These are phyloP conservation scores for Manduca sexta DNA, from an alignment of 1,140 invertebrate genomes.

Conservation along the genomic window DNA sequence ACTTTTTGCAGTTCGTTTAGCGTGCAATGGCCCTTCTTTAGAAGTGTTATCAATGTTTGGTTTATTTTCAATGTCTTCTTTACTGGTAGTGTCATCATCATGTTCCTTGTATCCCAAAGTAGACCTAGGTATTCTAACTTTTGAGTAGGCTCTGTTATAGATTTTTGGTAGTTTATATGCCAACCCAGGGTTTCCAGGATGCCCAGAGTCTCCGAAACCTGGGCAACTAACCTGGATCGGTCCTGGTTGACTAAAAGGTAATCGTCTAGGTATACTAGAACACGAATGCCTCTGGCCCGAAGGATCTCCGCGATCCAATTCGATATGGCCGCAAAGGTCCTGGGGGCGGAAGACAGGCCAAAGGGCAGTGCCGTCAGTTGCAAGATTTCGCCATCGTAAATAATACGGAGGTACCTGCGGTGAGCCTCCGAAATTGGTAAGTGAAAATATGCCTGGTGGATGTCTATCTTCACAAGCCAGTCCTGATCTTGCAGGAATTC, in stretches of 20 bases:
- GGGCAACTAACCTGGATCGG: constrained; percentile 3
- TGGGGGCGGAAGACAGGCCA: constrained; percentile 10
- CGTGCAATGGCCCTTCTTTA: too few relatives aligned
- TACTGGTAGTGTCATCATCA: too few relatives aligned
- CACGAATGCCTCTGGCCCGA: constrained; percentile 14
- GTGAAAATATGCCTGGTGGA: too few relatives aligned
- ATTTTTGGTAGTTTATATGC: constrained; percentile 32
- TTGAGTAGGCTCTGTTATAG: constrained; percentile 18
- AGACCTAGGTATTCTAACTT: constrained; percentile 30
- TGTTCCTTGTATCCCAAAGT: constrained; percentile 10
- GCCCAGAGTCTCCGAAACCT: constrained; percentile 13
- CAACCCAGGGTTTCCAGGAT: constrained; percentile 24
- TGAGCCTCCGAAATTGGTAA: too few relatives aligned
- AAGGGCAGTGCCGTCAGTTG: too few relatives aligned
- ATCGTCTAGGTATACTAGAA: constrained; percentile 34
- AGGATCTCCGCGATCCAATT: constrained; percentile 28
- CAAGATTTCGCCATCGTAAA: too few relatives aligned
- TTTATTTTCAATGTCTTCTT: too few relatives aligned
- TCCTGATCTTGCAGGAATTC: too few relatives aligned
- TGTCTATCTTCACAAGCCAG: too few relatives aligned
- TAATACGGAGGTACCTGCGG: too few relatives aligned
- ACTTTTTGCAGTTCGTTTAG: too few relatives aligned
- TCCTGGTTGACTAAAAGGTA: constrained; percentile 18
- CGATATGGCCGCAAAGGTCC: constrained; percentile 19
- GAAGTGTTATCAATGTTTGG: too few relatives aligned